phyloP scores from a whole-genome alignment of 1,140 invertebrate genomes.

The Dysdera silvatica region DNA sequence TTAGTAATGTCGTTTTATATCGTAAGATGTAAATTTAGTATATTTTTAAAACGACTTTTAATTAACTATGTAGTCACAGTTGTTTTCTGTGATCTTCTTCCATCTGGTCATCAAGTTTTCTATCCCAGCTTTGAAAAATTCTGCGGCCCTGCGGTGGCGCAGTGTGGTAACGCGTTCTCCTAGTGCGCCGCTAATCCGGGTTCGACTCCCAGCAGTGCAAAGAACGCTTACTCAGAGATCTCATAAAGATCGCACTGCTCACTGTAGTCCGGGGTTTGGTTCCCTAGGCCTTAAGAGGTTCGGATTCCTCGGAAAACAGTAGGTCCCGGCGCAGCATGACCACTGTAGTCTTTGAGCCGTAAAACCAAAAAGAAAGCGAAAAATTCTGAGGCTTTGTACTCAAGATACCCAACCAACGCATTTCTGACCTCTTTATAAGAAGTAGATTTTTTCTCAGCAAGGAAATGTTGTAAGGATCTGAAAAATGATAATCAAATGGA shows the following conservation, averaged over 20 bases:
- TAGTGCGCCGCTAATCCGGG: no score
- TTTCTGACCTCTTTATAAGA: background rate
- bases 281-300: no score
- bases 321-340: no score
- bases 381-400: background rate
- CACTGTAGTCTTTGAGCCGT: no score
- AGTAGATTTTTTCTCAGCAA: background rate
- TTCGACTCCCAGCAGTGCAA: no score
- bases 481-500: conserved; percentile 7
- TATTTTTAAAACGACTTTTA: background rate
- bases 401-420: background rate
- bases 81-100: background rate
- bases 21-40: background rate
- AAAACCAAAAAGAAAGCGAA: no score
- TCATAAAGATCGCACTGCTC: no score
- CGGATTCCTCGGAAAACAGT: no score
- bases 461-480: background rate
- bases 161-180: no score
- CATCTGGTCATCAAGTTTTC: background rate
- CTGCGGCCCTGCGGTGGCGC: no score
- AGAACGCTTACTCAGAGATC: no score
- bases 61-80: conserved; percentile 2
- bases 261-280: no score
- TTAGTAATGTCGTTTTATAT: conserved; percentile 5
- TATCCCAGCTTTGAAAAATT: background rate